These are phyloP conservation scores for Alloscopus bannaensis DNA, from an alignment of 2,888 invertebrate genomes.

Conservation along the genomic window DNA sequence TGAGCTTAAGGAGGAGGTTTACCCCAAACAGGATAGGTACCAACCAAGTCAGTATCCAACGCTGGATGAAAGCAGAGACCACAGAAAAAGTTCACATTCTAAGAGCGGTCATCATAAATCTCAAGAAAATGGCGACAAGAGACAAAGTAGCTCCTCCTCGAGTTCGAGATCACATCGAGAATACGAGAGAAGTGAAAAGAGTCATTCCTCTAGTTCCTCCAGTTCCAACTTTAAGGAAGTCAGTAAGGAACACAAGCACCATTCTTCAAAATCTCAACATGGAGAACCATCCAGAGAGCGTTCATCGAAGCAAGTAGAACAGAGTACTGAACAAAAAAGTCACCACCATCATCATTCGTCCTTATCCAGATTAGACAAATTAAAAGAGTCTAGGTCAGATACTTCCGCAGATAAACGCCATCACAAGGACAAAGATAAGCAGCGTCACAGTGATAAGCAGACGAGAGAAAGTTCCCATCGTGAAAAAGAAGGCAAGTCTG, in stretches of 20 bases:
- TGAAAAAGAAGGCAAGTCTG: slow-evolving; percentile 36
- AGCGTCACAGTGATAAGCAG: slow-evolving; percentile 21
- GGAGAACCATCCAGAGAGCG: slow-evolving; percentile 52
- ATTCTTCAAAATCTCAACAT: slow-evolving; percentile 60
- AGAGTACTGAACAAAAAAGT: slow-evolving; percentile 43
- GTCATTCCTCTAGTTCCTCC: slow-evolving; percentile 41
- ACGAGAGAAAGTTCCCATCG: slow-evolving; percentile 49
- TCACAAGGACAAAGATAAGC: slow-evolving; percentile 54
- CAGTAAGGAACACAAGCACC: slow-evolving; percentile 26
- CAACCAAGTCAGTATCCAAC: not conserved
- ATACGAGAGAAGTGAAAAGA: slow-evolving; percentile 12
- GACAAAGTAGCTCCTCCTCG: not conserved
- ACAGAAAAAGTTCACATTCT: slow-evolving; percentile 10
- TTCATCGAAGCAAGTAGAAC: slow-evolving; percentile 9
- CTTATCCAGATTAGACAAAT: slow-evolving; percentile 34
- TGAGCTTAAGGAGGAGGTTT: not conserved
- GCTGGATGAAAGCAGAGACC: not conserved
- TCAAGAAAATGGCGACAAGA: slow-evolving; percentile 22
- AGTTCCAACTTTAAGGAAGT: slow-evolving; percentile 56
- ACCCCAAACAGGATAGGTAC: slow-evolving; percentile 16
- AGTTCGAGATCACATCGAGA: slow-evolving; percentile 20
- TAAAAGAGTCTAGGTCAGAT: slow-evolving; percentile 46
- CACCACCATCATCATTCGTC: slow-evolving; percentile 28
- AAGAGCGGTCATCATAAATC: slow-evolving; percentile 28
- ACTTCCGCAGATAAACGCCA: slow-evolving; percentile 22